A percentile compares a stretch with the other conserved stretches of the same genome.
phyloP scores from a whole-genome alignment of 1,140 invertebrate species.

The Thaumetopoea pityocampa region DNA sequence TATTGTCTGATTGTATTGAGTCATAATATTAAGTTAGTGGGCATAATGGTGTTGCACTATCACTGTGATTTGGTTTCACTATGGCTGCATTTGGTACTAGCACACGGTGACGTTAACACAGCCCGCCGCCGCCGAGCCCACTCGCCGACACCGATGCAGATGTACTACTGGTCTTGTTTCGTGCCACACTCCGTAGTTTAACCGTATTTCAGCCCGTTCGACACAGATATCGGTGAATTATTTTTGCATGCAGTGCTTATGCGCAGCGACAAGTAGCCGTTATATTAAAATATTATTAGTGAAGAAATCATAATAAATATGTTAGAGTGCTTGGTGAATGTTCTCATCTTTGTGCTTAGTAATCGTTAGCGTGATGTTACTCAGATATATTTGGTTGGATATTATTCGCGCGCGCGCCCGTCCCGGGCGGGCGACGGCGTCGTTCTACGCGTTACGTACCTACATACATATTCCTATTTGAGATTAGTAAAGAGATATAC shows the following conservation, averaged over 20 bases:
- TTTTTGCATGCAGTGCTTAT: conserved; percentile 64
- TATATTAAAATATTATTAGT: conserved; percentile 53
- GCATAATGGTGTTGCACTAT: conserved; percentile 65
- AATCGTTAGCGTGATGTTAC: conserved; percentile 67
- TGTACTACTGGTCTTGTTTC: conserved; percentile 7
- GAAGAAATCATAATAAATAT: conserved; percentile 57
- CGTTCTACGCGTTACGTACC: conserved; percentile 25
- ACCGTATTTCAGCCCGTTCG: no score
- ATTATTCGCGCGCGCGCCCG: conserved; percentile 25
- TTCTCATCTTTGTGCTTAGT: conserved; percentile 73
- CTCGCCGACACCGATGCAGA: conserved; percentile 2
- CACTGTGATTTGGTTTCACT: conserved; percentile 71
- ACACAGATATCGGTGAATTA: conserved; percentile 29
- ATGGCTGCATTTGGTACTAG: conserved; percentile 64
- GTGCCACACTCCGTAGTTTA: conserved; percentile 7
- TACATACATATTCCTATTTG: conserved; percentile 37
- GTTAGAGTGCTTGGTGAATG: conserved; percentile 69
- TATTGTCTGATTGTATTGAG: conserved; percentile 57
- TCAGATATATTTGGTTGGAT: conserved; percentile 53
- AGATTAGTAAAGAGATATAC: conserved; percentile 47
- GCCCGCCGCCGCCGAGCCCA: neutral
- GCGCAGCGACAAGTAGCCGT: conserved; percentile 63
- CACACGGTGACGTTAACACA: conserved; percentile 44
- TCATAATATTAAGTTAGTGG: conserved; percentile 67
- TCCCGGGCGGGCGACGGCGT: conserved; percentile 10